These are phyloP conservation scores for Cossypha dichroa DNA, from an alignment of 2,797 vertebrate genomes.

Conservation along the genomic window DNA sequence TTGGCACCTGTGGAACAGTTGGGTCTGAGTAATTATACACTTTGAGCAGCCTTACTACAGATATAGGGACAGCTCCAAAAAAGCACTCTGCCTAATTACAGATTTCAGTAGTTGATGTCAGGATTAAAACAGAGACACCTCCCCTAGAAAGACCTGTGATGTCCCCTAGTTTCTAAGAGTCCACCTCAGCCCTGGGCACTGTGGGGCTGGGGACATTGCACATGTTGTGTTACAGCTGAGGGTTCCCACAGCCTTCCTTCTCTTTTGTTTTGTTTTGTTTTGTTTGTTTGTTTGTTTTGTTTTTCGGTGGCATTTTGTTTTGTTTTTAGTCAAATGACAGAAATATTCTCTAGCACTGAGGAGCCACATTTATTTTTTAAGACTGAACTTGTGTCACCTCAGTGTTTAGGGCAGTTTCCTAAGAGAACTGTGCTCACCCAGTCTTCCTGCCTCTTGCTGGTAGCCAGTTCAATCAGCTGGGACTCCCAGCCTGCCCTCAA, in stretches of 20 bases:
- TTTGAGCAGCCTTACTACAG: neutral
- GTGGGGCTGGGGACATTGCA: neutral
- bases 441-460: neutral
- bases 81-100: neutral
- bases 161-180: neutral
- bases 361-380: neutral
- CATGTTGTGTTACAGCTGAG: neutral
- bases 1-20: rapidly evolving
- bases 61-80: neutral
- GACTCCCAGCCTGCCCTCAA: neutral
- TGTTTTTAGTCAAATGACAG: neutral
- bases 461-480: neutral
- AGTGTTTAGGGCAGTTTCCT: neutral
- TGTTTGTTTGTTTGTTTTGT: neutral
- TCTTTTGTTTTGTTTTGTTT: neutral
- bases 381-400: neutral
- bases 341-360: neutral
- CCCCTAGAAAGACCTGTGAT: neutral
- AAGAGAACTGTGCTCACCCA: neutral
- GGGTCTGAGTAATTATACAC: neutral
- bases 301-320: neutral
- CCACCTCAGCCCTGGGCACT: neutral
- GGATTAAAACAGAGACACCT: neutral
- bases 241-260: neutral
- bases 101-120: neutral